Evolutionary conservation across 2,888 invertebrate genomes (phyloP).

Genomic region (Caenorhabditis angaria): DNA sequence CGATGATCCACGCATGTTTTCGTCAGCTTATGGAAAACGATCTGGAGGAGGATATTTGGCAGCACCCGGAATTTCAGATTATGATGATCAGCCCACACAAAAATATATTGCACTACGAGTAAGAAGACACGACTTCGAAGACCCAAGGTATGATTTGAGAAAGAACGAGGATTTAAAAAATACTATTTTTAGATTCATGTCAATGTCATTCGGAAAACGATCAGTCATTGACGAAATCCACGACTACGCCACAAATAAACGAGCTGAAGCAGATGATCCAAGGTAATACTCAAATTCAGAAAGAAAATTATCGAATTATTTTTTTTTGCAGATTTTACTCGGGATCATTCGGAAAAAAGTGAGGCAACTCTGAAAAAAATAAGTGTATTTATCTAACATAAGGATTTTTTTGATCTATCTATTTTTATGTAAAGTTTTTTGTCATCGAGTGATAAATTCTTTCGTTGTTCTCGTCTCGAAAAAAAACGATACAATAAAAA

Average conservation of each 20-base stretch:
- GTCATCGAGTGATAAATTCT: conserved; percentile 39
- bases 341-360: conserved; percentile 40
- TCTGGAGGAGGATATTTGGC: conserved; percentile 8
- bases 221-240: conserved; percentile 9
- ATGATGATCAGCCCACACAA: conserved; percentile 12
- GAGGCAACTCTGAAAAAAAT: conserved; percentile 5
- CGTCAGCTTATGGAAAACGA: conserved; percentile 39
- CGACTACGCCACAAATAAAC: conserved; percentile 14
- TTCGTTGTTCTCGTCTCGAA: conserved; percentile 22
- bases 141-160: conserved; percentile 26
- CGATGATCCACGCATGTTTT: conserved; percentile 42
- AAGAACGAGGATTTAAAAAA: not conserved
- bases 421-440: conserved; percentile 21
- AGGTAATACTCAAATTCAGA: conserved; percentile 9
- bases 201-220: conserved; percentile 45
- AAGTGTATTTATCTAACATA: not conserved
- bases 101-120: conserved; percentile 25
- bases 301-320: not conserved
- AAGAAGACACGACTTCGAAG: conserved; percentile 33
- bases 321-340: conserved; percentile 34
- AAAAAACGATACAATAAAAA: not conserved
- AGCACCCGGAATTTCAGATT: conserved; percentile 7
- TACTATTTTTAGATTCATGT: conserved; percentile 27
- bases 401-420: not conserved
- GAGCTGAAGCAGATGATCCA: conserved; percentile 40